A percentile compares a stretch with the other conserved stretches of the same genome.
These are phyloP conservation scores for Dinomys branickii DNA, from an alignment of 2,113 vertebrate species.

Conservation along the genomic window DNA sequence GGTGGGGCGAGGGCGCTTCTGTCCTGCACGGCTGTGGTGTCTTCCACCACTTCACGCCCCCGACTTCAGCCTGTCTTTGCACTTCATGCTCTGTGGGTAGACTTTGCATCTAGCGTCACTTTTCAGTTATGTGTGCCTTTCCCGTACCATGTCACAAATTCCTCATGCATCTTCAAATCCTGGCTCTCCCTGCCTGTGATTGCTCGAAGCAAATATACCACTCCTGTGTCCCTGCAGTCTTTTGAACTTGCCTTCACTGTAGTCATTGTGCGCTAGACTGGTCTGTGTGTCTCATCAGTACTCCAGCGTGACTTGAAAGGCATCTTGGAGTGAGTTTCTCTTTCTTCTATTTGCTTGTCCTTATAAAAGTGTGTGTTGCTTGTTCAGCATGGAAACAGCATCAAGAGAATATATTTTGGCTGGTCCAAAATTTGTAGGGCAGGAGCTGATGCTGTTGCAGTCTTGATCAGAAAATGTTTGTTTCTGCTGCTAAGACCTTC, in stretches of 20 bases:
- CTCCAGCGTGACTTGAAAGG: neutral
- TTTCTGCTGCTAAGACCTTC: neutral
- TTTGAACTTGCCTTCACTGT: neutral
- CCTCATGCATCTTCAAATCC: neutral
- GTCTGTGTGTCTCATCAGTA: neutral
- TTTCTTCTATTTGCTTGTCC: neutral
- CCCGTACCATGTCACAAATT: neutral
- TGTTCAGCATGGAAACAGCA: neutral
- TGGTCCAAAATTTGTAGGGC: neutral
- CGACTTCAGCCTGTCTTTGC: neutral
- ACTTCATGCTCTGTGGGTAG: neutral
- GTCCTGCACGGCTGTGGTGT: neutral
- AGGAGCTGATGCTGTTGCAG: neutral
- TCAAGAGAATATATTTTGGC: neutral
- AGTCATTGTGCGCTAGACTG: neutral
- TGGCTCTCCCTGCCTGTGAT: neutral
- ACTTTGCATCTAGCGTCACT: neutral
- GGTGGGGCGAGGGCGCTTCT: neutral
- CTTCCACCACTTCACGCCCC: neutral
- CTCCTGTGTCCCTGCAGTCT: neutral
- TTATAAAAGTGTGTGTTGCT: neutral
- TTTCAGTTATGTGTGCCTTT: neutral
- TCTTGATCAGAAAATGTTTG: neutral
- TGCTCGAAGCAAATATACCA: neutral
- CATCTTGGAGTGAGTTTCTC: neutral